Conservation (phyloP, 1,140 invertebrate genomes). For the Halesus radiatus region DNA sequence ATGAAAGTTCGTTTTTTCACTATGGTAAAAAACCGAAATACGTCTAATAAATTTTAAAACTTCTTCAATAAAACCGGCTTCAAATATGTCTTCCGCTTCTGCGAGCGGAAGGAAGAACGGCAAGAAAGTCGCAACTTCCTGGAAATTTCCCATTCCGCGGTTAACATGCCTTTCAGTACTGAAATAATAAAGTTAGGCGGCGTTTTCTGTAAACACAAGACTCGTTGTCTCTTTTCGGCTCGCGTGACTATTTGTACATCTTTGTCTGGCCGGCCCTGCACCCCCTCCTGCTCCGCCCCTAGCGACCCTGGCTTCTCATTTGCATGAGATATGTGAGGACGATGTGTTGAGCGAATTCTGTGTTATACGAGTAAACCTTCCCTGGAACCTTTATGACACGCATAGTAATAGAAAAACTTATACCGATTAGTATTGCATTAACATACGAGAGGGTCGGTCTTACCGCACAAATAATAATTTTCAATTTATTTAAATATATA, state of each 20-base stretch:
- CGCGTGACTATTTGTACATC: background rate
- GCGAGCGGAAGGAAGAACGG: background rate
- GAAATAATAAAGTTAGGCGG: conserved; percentile 2
- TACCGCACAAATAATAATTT: too few relatives aligned
- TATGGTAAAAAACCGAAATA: too few relatives aligned
- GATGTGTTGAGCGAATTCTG: conserved; percentile 2
- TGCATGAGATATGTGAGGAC: conserved; percentile 37
- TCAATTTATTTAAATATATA: too few relatives aligned
- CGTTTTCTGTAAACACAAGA: conserved; percentile 8
- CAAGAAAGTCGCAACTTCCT: background rate
- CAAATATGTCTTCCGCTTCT: background rate
- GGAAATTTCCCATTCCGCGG: background rate
- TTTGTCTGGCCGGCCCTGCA: background rate
- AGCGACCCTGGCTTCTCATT: conserved; percentile 25
- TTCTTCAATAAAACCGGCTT: background rate
- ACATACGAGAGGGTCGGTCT: too few relatives aligned
- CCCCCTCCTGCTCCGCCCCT: background rate
- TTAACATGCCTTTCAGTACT: background rate
- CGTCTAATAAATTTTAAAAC: too few relatives aligned
- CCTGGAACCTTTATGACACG: background rate
- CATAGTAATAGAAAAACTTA: too few relatives aligned
- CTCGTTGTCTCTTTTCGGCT: background rate
- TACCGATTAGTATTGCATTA: too few relatives aligned
- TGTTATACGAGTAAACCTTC: background rate
- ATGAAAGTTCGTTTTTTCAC: too few relatives aligned